Base-by-base conservation (phyloP, 1,140 invertebrate species). In the Nephotettix cincticeps region DNA sequence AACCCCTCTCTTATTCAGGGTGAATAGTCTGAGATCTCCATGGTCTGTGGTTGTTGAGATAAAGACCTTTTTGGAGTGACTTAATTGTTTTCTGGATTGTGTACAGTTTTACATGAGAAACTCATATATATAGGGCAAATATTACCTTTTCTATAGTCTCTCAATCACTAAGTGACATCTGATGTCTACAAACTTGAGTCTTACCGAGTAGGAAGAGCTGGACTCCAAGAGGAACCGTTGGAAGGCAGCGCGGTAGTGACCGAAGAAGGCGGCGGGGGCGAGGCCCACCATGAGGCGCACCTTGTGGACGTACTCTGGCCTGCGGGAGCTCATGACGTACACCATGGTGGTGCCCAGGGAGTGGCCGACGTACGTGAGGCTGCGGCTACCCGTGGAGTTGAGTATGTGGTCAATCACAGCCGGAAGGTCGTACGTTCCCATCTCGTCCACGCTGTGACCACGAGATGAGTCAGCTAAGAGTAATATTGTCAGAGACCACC, bases 401-500 rank as follows among this genome's bases (percentile, higher is more conserved):
- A 91, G 74, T 3, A 90, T 83, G 71, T 85, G 85, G 74, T 91
- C 85, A 21, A 93, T 84, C 77, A 87, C 85, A 0, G 90, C 87
- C 29, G 91, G 89, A 21, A 91, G 71, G 77, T 93, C 92, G 72
- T 87, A 86, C 4, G 78, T 75, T 4, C 86, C 88, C 83, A 90
- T 88, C 78, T 92, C 87, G 75, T 90, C 85, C 77, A 82, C 87
- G 70, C 86, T 89, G 76, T 43, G n/a, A 75, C 73, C 61, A 67
- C 58, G 64, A 71, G 56, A n/a, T n/a, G n/a, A n/a, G n/a, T n/a
- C n/a, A n/a, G n/a, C n/a, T n/a, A n/a, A n/a, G n/a, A n/a, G n/a
- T n/a, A n/a, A n/a, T n/a, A n/a, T n/a, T n/a, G n/a, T n/a, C n/a
- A n/a, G n/a, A n/a, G n/a, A n/a, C n/a, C n/a, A n/a, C n/a, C n/a